These are phyloP conservation scores for Dryocosmus kuriphilus DNA, from an alignment of 2,888 invertebrate species.

Conservation along the genomic window DNA sequence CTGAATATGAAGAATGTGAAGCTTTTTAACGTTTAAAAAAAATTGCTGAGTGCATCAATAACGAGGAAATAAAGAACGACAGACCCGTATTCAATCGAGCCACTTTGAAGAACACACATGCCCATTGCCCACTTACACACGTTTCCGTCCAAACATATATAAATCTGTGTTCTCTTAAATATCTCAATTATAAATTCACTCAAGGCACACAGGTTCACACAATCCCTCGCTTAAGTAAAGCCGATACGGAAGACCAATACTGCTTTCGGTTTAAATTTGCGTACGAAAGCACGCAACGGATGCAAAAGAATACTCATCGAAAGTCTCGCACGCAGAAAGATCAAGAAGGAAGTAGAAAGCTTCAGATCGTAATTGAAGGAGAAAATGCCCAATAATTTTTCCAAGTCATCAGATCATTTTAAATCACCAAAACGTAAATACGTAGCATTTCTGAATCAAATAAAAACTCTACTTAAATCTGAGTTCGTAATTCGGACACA, in stretches of 20 bases:
- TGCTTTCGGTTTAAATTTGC: constrained; percentile 62
- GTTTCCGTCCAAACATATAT: constrained; percentile 40
- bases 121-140: constrained; percentile 41
- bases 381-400: constrained; percentile 4
- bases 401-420: constrained; percentile 33
- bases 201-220: constrained; percentile 16
- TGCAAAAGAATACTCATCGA: constrained; percentile 41
- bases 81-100: constrained; percentile 44
- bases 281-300: constrained; percentile 54
- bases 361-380: constrained; percentile 14
- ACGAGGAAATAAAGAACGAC: constrained; percentile 35
- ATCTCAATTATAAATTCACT: constrained; percentile 52
- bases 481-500: constrained; percentile 4
- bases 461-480: not conserved
- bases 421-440: constrained; percentile 7
- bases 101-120: constrained; percentile 43
- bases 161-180: constrained; percentile 53
- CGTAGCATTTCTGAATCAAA: not conserved
- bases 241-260: constrained; percentile 70
- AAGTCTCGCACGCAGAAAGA: constrained; percentile 23
- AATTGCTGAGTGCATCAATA: not conserved
- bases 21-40: not conserved
- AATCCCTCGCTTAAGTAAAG: constrained; percentile 45
- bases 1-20: not conserved
- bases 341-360: constrained; percentile 35